These are phyloP conservation scores for Cecidostiba fungosa DNA, from an alignment of 2,888 invertebrate genomes.

Conservation along the genomic window DNA sequence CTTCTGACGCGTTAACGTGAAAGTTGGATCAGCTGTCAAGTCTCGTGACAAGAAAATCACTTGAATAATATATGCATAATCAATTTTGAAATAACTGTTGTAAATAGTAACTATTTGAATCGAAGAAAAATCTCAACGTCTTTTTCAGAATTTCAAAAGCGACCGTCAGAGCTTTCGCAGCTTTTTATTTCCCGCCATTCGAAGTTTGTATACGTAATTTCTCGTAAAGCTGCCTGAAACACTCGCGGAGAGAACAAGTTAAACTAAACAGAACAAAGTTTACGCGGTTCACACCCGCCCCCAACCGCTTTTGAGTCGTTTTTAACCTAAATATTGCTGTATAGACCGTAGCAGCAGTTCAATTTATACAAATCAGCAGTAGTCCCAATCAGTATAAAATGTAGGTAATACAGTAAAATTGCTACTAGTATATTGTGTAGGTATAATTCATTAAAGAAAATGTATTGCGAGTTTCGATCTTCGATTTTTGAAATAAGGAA, in stretches of 20 bases:
- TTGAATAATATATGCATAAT: not conserved
- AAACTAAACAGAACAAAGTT: conserved; percentile 30
- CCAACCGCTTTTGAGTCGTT: not conserved
- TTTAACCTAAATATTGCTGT: not conserved
- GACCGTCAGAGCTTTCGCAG: too few relatives aligned
- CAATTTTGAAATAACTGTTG: too few relatives aligned
- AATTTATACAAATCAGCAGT: not conserved
- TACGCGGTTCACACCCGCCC: not conserved
- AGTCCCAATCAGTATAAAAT: too few relatives aligned
- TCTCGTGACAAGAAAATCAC: not conserved
- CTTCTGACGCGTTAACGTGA: not conserved
- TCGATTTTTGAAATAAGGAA: too few relatives aligned
- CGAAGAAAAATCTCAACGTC: not conserved
- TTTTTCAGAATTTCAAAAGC: too few relatives aligned
- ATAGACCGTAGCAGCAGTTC: not conserved
- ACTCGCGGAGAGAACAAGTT: not conserved
- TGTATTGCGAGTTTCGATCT: too few relatives aligned
- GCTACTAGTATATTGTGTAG: too few relatives aligned
- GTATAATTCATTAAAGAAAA: too few relatives aligned
- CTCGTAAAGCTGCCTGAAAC: not conserved
- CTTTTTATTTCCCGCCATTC: not conserved
- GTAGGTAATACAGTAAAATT: too few relatives aligned
- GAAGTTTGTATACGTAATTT: not conserved
- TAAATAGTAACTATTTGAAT: too few relatives aligned
- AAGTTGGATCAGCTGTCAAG: not conserved